These are phyloP conservation scores for Oxyruncus cristatus DNA, from an alignment of 2,113 vertebrate species.

Conservation along the genomic window DNA sequence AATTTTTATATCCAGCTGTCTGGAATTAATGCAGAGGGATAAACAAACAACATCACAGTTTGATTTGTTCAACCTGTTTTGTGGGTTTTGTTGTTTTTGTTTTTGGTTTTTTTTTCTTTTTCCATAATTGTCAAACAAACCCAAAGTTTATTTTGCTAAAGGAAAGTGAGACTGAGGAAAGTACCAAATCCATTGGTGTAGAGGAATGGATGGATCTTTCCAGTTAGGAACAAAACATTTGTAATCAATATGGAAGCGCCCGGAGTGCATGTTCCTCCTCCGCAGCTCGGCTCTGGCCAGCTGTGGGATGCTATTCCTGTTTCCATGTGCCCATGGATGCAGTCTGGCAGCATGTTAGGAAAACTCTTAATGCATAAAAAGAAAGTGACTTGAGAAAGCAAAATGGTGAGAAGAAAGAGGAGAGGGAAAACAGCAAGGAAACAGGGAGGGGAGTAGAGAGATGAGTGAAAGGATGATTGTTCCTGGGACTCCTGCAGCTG, in stretches of 20 bases:
- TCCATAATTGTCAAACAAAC: neutral
- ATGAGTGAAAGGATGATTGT: neutral
- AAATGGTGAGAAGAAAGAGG: neutral
- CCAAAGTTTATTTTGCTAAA: neutral
- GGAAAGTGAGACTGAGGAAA: neutral
- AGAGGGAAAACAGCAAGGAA: neutral
- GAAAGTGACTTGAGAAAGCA: neutral
- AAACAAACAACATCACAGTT: neutral
- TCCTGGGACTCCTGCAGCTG: neutral
- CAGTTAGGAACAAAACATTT: neutral
- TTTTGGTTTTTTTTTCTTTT: neutral
- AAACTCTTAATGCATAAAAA: neutral
- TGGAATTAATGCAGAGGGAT: neutral
- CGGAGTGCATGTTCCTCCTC: accelerated
- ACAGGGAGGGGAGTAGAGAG: neutral
- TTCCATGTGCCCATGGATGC: neutral
- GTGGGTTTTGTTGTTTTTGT: neutral
- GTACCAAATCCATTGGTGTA: neutral
- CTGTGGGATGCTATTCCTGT: neutral
- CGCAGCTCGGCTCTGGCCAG: neutral
- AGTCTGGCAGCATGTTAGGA: neutral
- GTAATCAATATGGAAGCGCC: neutral
- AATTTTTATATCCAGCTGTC: neutral
- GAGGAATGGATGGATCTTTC: neutral
- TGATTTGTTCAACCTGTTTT: neutral